These are phyloP conservation scores for Peromyscus aztecus DNA, from an alignment of 2,797 vertebrate genomes.

Conservation along the genomic window DNA sequence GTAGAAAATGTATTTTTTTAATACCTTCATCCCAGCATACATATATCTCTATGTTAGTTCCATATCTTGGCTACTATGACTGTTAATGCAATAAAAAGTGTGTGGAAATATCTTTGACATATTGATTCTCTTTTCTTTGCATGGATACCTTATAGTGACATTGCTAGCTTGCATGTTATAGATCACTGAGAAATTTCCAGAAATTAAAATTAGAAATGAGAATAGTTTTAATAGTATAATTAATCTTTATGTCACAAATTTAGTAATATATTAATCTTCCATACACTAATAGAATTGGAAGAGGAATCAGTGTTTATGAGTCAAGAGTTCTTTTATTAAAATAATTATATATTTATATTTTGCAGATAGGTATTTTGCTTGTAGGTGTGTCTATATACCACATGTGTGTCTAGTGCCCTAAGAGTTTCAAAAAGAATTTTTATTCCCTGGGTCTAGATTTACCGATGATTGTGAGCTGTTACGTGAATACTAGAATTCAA, in stretches of 20 bases:
- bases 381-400: not conserved
- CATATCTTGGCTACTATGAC: not conserved
- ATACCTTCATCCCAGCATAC: not conserved
- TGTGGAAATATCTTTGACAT: not conserved
- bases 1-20: not conserved
- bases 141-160: not conserved
- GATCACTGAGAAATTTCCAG: not conserved
- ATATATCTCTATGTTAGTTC: not conserved
- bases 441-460: not conserved
- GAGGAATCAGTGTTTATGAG: not conserved
- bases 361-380: not conserved
- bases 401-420: too few relatives aligned
- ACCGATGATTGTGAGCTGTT: not conserved
- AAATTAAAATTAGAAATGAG: not conserved
- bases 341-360: too few relatives aligned
- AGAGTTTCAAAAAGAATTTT: not conserved
- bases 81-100: not conserved
- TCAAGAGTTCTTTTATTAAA: not conserved
- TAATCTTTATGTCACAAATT: not conserved
- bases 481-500: not conserved
- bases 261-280: not conserved
- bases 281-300: not conserved
- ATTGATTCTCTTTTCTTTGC: not conserved
- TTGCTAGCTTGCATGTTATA: not conserved
- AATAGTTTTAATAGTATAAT: not conserved